Evolutionary conservation across 2,888 invertebrate genomes (phyloP), one percentile per base, ranked within the genome.

Genomic region (Agriotes lineatus): DNA sequence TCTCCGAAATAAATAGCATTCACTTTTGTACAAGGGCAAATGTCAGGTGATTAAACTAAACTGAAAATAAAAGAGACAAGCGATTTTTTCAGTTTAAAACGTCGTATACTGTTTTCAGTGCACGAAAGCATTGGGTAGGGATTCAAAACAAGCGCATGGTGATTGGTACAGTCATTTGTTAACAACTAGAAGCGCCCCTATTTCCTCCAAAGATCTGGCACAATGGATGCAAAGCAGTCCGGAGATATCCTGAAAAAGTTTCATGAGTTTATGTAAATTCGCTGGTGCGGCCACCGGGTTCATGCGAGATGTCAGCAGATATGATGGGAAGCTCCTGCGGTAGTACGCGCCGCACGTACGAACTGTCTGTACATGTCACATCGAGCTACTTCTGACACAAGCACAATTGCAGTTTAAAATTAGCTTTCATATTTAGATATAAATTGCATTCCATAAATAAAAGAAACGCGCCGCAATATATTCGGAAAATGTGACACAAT

Each of bases 381-480:
- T 69, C 69, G 75, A 77, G 75, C 71, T 74, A 77, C 73, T 78
- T 78, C 76, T 80, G 81, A 80, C 79, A 77, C 76, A 78, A 77
- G 77, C 78, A 80, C 80, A 81, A 80, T 80, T 78, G 77, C 74
- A 77, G 75, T 77, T 80, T 78, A 78, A 79, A 80, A 81, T 81
- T 80, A 78, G 80, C 80, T 79, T 80, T 80, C 80, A 80, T 80
- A 80, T 80, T 78, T 76, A 75, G 77, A 79, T 79, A 79, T 78
- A 78, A 79, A 80, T 79, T 79, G 77, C 74, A 77, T 75, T 75
- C 73, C 69, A 64, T 69, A 60, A 69, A 69, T 64, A 69, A 69
- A 64, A 69, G 61, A 57, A 61, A 48, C 19, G 61, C 35, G 57
- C 20, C 37, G 54, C 67, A 30, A 56, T 67, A 57, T 57, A 67